Conservation (phyloP, 2,797 vertebrate genomes). For the Rhinichthys osculus region DNA sequence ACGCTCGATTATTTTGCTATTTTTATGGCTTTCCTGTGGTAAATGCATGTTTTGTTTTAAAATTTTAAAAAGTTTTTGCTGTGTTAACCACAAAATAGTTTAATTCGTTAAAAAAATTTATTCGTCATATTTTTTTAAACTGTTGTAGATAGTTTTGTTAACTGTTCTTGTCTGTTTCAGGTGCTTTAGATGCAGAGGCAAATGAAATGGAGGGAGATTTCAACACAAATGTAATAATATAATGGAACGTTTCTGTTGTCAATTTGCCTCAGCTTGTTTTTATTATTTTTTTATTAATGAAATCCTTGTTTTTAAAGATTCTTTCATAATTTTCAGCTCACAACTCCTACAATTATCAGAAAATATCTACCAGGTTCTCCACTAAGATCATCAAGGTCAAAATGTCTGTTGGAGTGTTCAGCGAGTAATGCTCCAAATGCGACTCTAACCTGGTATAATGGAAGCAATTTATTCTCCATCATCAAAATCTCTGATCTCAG, state of each 20-base stretch:
- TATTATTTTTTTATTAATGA: too few relatives aligned
- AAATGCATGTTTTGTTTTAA: neutral
- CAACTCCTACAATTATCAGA: neutral
- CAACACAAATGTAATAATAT: neutral
- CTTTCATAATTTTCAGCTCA: neutral
- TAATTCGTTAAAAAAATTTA: neutral
- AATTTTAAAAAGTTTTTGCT: neutral
- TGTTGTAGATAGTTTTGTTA: neutral
- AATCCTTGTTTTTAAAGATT: neutral
- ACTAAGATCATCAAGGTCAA: neutral
- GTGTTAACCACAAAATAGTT: neutral
- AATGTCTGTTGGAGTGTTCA: neutral
- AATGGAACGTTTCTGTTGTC: neutral
- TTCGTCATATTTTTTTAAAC: too few relatives aligned
- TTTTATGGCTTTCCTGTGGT: neutral
- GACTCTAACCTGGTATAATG: neutral
- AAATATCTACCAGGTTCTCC: neutral
- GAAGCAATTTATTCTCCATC: neutral
- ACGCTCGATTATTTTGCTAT: neutral
- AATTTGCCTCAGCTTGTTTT: too few relatives aligned
- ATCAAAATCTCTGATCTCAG: neutral
- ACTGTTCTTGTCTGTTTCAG: neutral
- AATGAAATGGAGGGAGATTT: neutral
- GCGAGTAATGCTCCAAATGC: neutral
- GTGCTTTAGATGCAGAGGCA: neutral